phyloP scores from a whole-genome alignment of 2,113 vertebrate species.

The Donacobius atricapilla region DNA sequence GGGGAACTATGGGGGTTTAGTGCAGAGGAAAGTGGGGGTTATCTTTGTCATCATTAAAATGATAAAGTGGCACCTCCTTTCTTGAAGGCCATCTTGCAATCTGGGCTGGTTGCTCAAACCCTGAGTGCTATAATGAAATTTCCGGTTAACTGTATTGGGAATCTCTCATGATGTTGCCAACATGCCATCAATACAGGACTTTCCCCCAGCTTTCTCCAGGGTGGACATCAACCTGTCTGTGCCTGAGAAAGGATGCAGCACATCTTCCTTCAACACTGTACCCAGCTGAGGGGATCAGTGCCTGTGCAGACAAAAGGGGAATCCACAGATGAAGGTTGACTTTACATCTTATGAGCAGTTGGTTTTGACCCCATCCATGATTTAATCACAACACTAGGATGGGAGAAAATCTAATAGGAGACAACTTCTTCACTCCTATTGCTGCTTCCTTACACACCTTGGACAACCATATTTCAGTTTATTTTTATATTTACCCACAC shows the following conservation, averaged over 20 bases:
- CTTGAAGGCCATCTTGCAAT: neutral
- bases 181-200: neutral
- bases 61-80: neutral
- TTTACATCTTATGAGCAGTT: neutral
- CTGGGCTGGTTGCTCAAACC: neutral
- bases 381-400: neutral
- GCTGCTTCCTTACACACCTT: neutral
- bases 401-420: neutral
- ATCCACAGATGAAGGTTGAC: neutral
- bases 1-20: neutral
- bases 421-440: neutral
- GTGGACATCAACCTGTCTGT: rapidly evolving
- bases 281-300: neutral
- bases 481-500: neutral
- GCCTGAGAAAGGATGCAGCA: neutral
- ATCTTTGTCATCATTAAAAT: neutral
- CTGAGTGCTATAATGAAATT: neutral
- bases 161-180: neutral
- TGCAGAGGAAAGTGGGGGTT: neutral
- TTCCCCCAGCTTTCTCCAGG: neutral
- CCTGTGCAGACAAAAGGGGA: neutral
- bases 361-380: neutral
- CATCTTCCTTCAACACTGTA: neutral
- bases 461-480: neutral
- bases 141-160: neutral